These are phyloP conservation scores for Eriosoma lanigerum DNA, from an alignment of 1,140 invertebrate genomes.

Conservation along the genomic window DNA sequence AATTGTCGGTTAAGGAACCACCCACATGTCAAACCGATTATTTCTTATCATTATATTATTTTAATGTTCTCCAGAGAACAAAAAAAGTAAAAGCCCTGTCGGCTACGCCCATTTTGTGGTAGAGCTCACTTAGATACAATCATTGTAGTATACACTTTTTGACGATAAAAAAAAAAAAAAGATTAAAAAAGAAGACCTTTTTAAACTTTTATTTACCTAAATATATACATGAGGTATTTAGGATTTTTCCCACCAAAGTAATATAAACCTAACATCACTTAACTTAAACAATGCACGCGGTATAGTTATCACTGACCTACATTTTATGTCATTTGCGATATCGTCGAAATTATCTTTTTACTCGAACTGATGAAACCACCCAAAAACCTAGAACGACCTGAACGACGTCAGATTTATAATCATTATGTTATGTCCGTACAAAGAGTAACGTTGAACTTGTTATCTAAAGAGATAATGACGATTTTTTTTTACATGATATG, in stretches of 20 bases:
- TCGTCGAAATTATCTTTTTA: conserved; percentile 14
- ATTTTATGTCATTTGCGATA: not conserved
- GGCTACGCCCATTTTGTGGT: conserved; percentile 4
- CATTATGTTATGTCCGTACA: not conserved
- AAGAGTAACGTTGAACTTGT: too few species aligned
- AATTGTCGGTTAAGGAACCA: not conserved
- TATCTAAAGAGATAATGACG: too few species aligned
- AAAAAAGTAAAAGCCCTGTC: conserved; percentile 22
- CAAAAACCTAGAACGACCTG: too few species aligned
- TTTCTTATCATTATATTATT: conserved; percentile 19
- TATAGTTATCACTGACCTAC: not conserved
- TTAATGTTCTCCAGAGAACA: not conserved
- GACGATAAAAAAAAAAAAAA: not conserved
- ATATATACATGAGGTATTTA: not conserved
- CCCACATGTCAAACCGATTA: conserved; percentile 9
- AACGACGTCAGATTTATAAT: not conserved
- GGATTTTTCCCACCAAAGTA: not conserved
- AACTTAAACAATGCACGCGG: not conserved
- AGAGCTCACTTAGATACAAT: conserved; percentile 2
- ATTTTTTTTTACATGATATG: too few species aligned
- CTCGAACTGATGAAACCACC: conserved; percentile 20
- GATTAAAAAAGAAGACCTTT: not conserved
- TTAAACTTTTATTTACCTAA: conserved; percentile 20
- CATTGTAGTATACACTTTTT: not conserved
- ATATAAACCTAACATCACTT: not conserved